Evolutionary conservation across 2,888 invertebrate genomes (phyloP).

Genomic region (Diaphora mendica): DNA sequence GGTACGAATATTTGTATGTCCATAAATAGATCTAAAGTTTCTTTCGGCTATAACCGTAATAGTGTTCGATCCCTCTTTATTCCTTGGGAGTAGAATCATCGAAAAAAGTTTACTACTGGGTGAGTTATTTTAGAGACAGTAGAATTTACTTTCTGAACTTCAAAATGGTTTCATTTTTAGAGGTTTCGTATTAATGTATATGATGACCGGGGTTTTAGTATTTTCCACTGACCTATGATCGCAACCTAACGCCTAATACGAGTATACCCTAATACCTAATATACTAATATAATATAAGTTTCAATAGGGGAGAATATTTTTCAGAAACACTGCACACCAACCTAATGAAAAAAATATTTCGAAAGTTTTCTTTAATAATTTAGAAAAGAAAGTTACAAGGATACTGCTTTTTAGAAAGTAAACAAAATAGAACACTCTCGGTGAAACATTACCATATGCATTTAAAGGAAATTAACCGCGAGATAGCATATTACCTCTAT

Average conservation of each 20-base stretch:
- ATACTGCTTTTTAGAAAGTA: neutral
- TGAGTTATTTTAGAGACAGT: neutral
- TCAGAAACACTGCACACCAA: neutral
- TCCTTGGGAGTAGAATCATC: neutral
- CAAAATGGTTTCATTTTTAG: neutral
- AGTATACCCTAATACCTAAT: too few species aligned
- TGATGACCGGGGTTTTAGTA: neutral
- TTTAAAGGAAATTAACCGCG: slow-evolving; percentile 35
- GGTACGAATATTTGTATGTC: neutral
- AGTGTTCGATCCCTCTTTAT: neutral
- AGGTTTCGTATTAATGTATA: neutral
- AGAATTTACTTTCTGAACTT: neutral
- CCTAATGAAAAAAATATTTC: too few species aligned
- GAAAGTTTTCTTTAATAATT: neutral
- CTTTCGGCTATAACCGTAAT: neutral
- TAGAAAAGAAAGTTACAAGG: neutral
- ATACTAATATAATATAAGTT: neutral
- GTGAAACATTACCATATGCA: slow-evolving; percentile 38
- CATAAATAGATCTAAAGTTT: neutral
- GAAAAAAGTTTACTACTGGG: neutral
- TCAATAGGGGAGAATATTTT: neutral
- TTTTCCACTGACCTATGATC: neutral
- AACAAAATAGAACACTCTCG: neutral
- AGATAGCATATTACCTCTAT: slow-evolving; percentile 39
- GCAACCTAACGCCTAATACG: neutral